Base-by-base conservation (phyloP, 2,797 vertebrate genomes). In the Melanogrammus aeglefinus region DNA sequence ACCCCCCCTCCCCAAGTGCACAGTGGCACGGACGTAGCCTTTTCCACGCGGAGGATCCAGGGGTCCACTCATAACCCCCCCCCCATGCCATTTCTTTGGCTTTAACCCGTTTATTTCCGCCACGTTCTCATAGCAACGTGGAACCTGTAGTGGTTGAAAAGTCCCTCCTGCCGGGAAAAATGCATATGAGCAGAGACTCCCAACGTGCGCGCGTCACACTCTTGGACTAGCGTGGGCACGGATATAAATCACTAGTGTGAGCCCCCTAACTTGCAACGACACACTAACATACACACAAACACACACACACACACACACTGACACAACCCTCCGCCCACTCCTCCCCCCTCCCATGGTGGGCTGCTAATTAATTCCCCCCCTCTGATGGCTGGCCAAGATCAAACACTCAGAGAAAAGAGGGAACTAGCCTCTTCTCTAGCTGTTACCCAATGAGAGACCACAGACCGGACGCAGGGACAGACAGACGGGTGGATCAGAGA, bases 321-420 rank as follows among this genome's bases (percentile, higher is more conserved):
- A 72, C 78, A 36, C 72, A 14, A 24, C 78, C 80, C 85, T 36
- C 87, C 85, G 85, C 84, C 85, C 79, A 78, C 82, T 86, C 84
- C 86, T 86, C 86, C 7, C 87, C 81, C 87, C 86, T 90, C 88
- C 91, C 91, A 84, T 82, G 76, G 91, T 90, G 91, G 86, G 33
- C 87, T 92, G 89, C 89, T 92, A 91, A 92, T 92, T 92, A 91
- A 91, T 91, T 92, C 91, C 87, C 87, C 91, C 87, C 91, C 89
- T 90, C 91, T 90, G 91, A 90, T 89, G 81, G 27, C 85, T 87
- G 63, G 80, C 87, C 86, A 82, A 92, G 91, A 92, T 92, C 91
- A 92, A 92, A 92, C 91, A 82, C 72, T 5, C 77, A 81, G 86
- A 89, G 81, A n/a, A 84, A 82, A 83, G 85, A 88, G n/a, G 90